These are phyloP conservation scores for Glandiceps talaboti DNA, from an alignment of 53 echinoderm and acorn worm genomes.

Conservation along the genomic window DNA sequence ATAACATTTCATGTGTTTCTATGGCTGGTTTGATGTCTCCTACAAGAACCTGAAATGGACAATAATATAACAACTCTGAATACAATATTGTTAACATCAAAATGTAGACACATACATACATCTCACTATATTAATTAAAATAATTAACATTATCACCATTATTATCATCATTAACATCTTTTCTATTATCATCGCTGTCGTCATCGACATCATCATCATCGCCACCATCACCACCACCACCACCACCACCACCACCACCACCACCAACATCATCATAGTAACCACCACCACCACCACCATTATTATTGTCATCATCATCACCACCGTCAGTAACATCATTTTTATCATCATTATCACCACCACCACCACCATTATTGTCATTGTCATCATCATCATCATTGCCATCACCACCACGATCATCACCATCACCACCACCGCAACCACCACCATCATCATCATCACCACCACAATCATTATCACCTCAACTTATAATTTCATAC, in stretches of 20 bases:
- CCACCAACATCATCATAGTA: no score
- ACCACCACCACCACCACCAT: neutral
- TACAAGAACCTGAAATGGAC: conserved; percentile 62
- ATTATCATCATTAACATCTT: neutral
- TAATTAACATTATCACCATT: no score
- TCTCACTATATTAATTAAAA: no score
- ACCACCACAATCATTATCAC: no score
- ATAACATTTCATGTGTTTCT: conserved; percentile 91
- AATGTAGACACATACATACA: no score
- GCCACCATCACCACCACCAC: neutral
- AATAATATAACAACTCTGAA: no score
- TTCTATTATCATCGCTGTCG: neutral
- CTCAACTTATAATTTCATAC: no score
- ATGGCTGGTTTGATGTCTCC: conserved; percentile 96
- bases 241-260: no score
- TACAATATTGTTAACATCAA: no score
- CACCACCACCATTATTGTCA: neutral
- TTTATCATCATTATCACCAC: neutral
- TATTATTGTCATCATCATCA: neutral
- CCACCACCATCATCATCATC: no score
- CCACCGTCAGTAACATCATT: neutral
- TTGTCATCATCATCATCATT: neutral
- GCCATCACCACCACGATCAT: neutral
- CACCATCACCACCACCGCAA: no score
- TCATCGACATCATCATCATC: neutral